Base-by-base conservation (phyloP, 2,797 vertebrate genomes). In the Telmatherina bonti region DNA sequence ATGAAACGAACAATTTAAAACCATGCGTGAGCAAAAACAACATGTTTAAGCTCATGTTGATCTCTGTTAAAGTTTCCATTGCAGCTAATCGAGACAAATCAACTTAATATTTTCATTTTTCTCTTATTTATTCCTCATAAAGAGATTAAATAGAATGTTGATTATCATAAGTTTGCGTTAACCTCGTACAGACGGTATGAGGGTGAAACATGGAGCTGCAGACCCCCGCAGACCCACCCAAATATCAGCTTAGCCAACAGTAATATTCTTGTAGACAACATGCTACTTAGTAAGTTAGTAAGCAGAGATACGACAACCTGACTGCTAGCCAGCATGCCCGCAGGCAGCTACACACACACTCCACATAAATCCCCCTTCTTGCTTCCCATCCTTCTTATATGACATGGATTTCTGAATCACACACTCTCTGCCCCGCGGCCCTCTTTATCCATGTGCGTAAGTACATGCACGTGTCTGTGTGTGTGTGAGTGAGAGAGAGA, bases 291-390 rank as follows among this genome's bases (percentile, higher is more conserved):
- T 72, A 72, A 65, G 81, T 88, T 76, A 76, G 76, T 59, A 52
- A 76, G 82, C 77, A 76, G 69, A 72, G 69, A 83, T 73, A 68
- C 68, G 56, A 63, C 79, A 68, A 84, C 72, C 79, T 74, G 82
- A 86, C 78, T 78, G 84, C 74, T 61, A 81, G 70, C 70, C 72
- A 85, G 68, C 78, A 63, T 7, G 72, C 79, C 83, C 77, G 55
- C 77, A 76, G 80, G 82, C 78, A 76, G 26, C 38, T 2, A 53
- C 47, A 78, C 52, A 62, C 70, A 70, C 33, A 79, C 56, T 60
- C 52, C 59, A 69, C 45, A 75, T 0, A 62, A 52, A 63, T 57
- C 67, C 62, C 41, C 60, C 26, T 64, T 27, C 31, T 75, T 56
- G 64, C 43, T 70, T 74, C 57, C 72, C 55, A 76, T 81, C 71